Base-by-base conservation (phyloP, 2,888 invertebrate genomes). In the Trilocha varians region DNA sequence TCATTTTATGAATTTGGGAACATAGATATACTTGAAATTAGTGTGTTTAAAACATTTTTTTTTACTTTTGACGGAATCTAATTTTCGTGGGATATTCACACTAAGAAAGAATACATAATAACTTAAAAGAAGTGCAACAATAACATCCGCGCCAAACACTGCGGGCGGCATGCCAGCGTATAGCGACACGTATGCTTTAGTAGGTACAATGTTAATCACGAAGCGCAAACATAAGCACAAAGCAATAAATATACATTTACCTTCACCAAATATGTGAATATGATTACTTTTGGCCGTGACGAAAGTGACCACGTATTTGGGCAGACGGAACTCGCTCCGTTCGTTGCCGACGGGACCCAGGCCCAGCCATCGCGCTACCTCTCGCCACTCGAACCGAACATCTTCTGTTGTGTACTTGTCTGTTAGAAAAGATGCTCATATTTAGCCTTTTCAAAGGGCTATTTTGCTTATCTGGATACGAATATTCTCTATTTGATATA, bases 221-320 rank as follows among this genome's bases (percentile, higher is more conserved):
- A 65, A 65, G 74, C 76, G 76, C 79, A 76, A 76, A 78, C 78
- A 64, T 46, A 80, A 78, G 82, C 78, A 74, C 76, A 72, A 80
- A 84, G 84, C 80, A 72, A 77, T 78, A 78, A 83, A 73, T 80
- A 69, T 78, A 80, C 78, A 78, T 80, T 82, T 85, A 89, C 89
- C 89, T 87, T 89, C 89, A 70, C 89, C 89, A 78, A 88, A 89
- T 76, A 84, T 87, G 68, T 88, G 87, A 70, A 86, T 86, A 74
- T 87, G 87, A 70, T 87, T 87, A 73, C 87, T 87, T 71, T 87
- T 85, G 71, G 88, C 88, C 54, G 88, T 87, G 61, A 80, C 78
- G 78, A 90, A 90, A 49, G 87, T 87, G 63, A 90, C 89, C 52
- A 89, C 88, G 69, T 89, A 90, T 82, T 89, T 89, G 52, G 89